Conservation (phyloP, 2,888 invertebrate genomes). For the Liposcelis brunnea region DNA sequence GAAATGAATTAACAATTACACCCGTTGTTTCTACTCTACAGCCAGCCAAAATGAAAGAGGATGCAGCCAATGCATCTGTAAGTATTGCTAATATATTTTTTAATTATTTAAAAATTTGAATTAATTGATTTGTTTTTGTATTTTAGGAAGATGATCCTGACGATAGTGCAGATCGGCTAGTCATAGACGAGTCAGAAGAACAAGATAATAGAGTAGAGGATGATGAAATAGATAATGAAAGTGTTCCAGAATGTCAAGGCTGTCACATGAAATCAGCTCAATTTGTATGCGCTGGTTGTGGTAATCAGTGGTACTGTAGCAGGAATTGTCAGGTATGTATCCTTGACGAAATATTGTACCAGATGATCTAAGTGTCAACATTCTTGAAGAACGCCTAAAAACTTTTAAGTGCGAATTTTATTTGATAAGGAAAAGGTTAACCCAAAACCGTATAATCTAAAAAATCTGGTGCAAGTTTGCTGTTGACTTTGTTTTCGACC, state of each 20-base stretch:
- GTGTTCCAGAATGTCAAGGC: slow-evolving; percentile 66
- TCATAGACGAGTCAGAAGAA: slow-evolving; percentile 30
- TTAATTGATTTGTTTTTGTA: not conserved
- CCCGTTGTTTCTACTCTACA: slow-evolving; percentile 27
- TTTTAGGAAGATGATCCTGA: slow-evolving; percentile 34
- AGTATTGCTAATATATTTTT: slow-evolving; percentile 8
- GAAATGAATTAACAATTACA: slow-evolving; percentile 43
- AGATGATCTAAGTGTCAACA: not conserved
- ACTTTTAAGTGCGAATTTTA: not conserved
- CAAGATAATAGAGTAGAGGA: slow-evolving; percentile 21
- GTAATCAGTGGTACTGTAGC: slow-evolving; percentile 90
- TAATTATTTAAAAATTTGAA: too few relatives aligned
- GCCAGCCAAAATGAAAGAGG: slow-evolving; percentile 15
- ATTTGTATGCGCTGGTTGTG: slow-evolving; percentile 79
- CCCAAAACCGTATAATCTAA: too few relatives aligned
- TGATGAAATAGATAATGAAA: slow-evolving; percentile 20
- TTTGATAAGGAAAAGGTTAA: too few relatives aligned
- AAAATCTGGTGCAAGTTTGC: too few relatives aligned
- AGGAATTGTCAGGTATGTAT: slow-evolving; percentile 69
- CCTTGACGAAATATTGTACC: not conserved
- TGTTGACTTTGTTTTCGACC: too few relatives aligned
- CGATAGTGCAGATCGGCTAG: slow-evolving; percentile 29
- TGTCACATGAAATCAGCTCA: slow-evolving; percentile 65
- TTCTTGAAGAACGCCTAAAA: not conserved
- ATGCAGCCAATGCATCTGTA: slow-evolving; percentile 14